A percentile compares a stretch with the other conserved stretches of the same genome.
phyloP scores from a whole-genome alignment of 2,888 invertebrate species.

The Parapristionchus giblindavisi region DNA sequence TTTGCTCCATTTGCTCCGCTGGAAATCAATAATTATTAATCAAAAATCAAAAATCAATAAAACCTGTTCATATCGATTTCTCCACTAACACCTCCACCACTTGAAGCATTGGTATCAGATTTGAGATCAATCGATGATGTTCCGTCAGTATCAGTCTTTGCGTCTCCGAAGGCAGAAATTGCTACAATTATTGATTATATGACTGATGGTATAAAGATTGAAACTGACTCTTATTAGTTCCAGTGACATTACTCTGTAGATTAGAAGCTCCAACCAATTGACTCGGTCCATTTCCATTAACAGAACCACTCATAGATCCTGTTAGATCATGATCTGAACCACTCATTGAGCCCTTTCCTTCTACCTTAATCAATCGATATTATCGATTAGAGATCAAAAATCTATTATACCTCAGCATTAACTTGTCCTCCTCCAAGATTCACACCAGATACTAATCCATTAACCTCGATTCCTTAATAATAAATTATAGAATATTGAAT shows the following conservation, averaged over 20 bases:
- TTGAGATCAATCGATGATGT: slow-evolving; percentile 47
- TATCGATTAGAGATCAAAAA: background rate
- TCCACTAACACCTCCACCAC: background rate
- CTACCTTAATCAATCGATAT: slow-evolving; percentile 28
- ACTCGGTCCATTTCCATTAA: slow-evolving; percentile 53
- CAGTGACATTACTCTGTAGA: slow-evolving; percentile 47
- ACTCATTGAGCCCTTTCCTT: slow-evolving; percentile 52
- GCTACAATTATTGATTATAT: slow-evolving; percentile 40
- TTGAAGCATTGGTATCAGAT: slow-evolving; percentile 41
- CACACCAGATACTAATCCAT: slow-evolving; percentile 55
- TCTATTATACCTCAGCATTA: slow-evolving; percentile 45
- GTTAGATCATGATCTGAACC: slow-evolving; percentile 41
- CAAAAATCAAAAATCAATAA: too few species aligned
- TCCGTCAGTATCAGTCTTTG: slow-evolving; percentile 45
- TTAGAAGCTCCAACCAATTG: slow-evolving; percentile 56
- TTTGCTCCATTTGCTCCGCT: slow-evolving; percentile 44
- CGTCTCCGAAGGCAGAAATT: slow-evolving; percentile 53
- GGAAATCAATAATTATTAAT: slow-evolving; percentile 1
- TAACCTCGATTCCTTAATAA: slow-evolving; percentile 52
- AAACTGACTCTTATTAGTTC: slow-evolving; percentile 43
- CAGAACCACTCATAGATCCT: slow-evolving; percentile 53
- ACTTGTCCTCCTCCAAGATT: slow-evolving; percentile 50
- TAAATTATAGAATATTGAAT: background rate
- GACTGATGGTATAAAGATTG: background rate
- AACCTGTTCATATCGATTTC: slow-evolving; percentile 28